Conservation (phyloP, 2,113 vertebrate genomes). For the Passerina amoena region DNA sequence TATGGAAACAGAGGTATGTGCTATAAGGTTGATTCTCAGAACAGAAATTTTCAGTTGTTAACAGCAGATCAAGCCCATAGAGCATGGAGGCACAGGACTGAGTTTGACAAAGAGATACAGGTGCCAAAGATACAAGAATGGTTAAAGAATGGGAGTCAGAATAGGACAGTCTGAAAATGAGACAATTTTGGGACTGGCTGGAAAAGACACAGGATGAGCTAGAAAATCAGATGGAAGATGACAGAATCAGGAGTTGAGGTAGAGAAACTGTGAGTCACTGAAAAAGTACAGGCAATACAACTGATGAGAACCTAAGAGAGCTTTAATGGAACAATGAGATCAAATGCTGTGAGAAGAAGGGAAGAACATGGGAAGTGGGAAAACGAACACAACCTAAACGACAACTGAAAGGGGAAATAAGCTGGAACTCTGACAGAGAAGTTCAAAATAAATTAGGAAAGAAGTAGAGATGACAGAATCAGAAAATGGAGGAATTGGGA, state of each 20-base stretch:
- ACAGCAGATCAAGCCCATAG: background rate
- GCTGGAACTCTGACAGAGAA: background rate
- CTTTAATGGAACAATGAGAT: background rate
- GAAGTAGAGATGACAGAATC: background rate
- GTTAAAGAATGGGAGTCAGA: background rate
- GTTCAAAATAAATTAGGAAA: background rate
- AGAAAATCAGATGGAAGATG: background rate
- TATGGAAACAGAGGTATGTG: background rate
- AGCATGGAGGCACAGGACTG: background rate
- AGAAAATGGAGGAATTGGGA: background rate
- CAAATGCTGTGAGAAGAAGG: background rate
- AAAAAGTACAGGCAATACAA: background rate
- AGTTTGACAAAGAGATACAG: background rate
- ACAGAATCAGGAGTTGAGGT: background rate
- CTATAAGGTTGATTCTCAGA: background rate
- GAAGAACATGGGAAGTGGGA: background rate
- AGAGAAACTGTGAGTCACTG: background rate
- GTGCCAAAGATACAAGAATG: background rate
- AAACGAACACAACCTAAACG: background rate
- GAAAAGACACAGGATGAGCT: background rate
- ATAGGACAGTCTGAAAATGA: background rate
- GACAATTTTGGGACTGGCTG: background rate
- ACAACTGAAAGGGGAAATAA: background rate
- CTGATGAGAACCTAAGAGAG: background rate
- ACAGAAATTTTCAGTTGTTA: background rate